Conservation (phyloP, 2,888 invertebrate genomes). For the Drosophila meridiana region DNA sequence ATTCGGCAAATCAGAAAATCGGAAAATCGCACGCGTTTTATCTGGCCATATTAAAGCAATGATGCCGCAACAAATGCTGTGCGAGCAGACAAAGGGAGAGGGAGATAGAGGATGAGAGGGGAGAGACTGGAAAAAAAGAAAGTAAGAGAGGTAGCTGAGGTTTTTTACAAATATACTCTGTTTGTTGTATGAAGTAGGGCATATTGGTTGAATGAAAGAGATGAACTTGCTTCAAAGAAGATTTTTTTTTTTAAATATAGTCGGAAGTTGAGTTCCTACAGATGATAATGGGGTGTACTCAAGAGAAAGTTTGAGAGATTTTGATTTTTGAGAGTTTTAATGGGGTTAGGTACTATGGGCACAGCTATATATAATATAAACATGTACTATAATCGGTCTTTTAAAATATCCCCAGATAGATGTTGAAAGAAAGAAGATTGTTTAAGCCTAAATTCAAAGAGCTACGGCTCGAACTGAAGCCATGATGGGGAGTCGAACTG, state of each 20-base stretch:
- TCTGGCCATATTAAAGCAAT: constrained; percentile 62
- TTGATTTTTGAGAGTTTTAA: too few species aligned
- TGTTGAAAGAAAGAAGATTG: too few species aligned
- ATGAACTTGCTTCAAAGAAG: neutral
- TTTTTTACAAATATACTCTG: neutral
- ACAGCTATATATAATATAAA: too few species aligned
- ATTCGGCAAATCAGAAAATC: constrained; percentile 17
- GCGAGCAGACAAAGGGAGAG: neutral
- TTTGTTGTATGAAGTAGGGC: neutral
- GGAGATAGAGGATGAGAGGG: neutral
- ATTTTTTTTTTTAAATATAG: too few species aligned
- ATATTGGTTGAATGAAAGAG: neutral
- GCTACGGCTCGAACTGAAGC: neutral
- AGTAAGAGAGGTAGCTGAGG: neutral
- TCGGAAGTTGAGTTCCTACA: neutral
- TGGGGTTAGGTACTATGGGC: too few species aligned
- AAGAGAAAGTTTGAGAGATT: neutral
- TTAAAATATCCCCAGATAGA: too few species aligned
- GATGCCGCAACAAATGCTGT: constrained; percentile 51
- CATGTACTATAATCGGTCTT: too few species aligned
- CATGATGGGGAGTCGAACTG: neutral
- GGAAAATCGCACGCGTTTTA: constrained; percentile 23
- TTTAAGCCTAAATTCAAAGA: too few species aligned
- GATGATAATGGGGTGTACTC: neutral
- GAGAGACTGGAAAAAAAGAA: neutral